A percentile compares a stretch with the other conserved stretches of the same genome.
Evolutionary conservation across 2,888 invertebrate genomes (phyloP).

Genomic region (Eupithecia subumbrata): DNA sequence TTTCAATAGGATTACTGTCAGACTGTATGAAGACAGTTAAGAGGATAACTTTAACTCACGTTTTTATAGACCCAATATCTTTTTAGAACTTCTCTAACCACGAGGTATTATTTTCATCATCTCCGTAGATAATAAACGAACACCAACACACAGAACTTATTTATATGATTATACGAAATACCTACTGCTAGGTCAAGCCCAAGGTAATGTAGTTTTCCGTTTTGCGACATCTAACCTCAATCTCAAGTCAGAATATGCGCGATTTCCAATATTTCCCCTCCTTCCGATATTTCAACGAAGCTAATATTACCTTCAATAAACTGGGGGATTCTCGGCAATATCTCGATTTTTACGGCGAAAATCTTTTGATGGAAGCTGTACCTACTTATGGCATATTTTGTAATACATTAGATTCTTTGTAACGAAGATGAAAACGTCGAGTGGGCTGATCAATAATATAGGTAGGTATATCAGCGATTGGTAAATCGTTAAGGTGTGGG

Average conservation of each 20-base stretch:
- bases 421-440: background rate
- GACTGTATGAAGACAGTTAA: slow-evolving; percentile 26
- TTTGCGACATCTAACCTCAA: slow-evolving; percentile 46
- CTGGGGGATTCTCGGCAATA: slow-evolving; percentile 47
- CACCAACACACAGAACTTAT: background rate
- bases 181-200: background rate
- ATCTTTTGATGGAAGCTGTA: slow-evolving; percentile 19
- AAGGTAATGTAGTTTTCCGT: slow-evolving; percentile 15
- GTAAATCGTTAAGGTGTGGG: too few species aligned
- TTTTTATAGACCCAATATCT: slow-evolving; percentile 7
- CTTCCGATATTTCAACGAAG: slow-evolving; percentile 51
- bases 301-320: slow-evolving; percentile 51
- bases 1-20: background rate
- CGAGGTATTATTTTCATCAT: background rate
- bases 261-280: slow-evolving; percentile 44
- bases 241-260: slow-evolving; percentile 43
- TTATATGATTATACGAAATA: background rate
- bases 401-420: background rate
- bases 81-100: background rate
- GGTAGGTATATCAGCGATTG: background rate
- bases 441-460: background rate
- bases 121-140: background rate
- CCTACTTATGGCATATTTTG: background rate
- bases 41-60: slow-evolving; percentile 7
- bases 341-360: slow-evolving; percentile 42